Conservation (phyloP, 2,113 vertebrate genomes). For the Eudyptes chrysolophus region DNA sequence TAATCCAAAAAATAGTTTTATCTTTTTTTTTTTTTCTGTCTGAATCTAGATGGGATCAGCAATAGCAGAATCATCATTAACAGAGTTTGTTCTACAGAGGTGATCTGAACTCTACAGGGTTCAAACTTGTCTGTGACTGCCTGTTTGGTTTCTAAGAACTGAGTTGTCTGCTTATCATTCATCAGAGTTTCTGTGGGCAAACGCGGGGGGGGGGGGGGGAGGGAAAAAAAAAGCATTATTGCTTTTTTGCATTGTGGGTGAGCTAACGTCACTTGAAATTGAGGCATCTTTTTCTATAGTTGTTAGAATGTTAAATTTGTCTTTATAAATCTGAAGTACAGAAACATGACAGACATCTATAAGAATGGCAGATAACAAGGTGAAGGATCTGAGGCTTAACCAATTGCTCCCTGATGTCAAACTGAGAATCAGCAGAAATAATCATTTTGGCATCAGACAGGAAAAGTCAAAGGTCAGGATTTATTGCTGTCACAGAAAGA, state of each 20-base stretch:
- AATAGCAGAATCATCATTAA: background rate
- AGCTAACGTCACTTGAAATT: background rate
- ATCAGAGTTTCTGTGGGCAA: background rate
- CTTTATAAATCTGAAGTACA: slow-evolving; percentile 48
- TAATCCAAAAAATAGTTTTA: background rate
- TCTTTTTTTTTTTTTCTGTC: rapidly evolving
- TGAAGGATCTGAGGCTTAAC: slow-evolving; percentile 59
- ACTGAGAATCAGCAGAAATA: slow-evolving; percentile 68
- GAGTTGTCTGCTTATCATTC: background rate
- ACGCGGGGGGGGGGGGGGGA: rapidly evolving
- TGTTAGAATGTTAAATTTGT: slow-evolving; percentile 30
- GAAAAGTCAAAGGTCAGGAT: slow-evolving; percentile 64
- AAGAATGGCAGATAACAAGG: slow-evolving; percentile 42
- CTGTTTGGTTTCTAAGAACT: background rate
- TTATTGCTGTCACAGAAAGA: slow-evolving; percentile 32
- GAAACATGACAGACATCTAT: background rate
- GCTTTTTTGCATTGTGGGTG: rapidly evolving
- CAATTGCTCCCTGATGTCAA: slow-evolving; percentile 72
- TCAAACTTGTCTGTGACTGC: background rate
- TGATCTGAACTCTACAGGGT: background rate
- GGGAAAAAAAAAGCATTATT: background rate
- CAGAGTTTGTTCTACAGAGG: background rate
- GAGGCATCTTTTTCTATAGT: background rate
- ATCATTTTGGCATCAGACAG: slow-evolving; percentile 70
- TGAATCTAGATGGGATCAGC: background rate